Evolutionary conservation across 2,888 invertebrate species (phyloP), one percentile per base, ranked within the genome.

Genomic region (Rhimphoctona megacephalus): DNA sequence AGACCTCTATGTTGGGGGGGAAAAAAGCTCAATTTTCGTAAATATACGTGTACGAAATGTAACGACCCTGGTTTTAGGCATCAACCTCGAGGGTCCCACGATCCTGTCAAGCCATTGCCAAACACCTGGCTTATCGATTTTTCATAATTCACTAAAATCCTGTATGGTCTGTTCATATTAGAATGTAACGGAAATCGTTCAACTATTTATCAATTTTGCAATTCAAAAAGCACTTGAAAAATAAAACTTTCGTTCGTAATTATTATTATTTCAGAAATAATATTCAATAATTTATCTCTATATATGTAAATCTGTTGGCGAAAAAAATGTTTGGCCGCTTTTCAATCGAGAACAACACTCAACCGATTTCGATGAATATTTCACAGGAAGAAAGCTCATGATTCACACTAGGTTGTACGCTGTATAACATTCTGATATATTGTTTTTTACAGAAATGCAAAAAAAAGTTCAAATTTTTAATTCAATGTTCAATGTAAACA

Each of bases 91-190:
- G 25, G 39, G 25, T 54, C 54, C 36, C 66, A 57, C 72, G 66
- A 57, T 66, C 33, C 49, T 69, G 54, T 36, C 43, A 70, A 25
- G 43, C 52, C 54, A 54, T 57, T 19, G 79, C 11, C 30, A n/a
- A 9, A 81, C 69, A 69, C 69, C 81, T 85, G 81, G 85, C 69
- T 49, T 33, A 74, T 78, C 74, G 82, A 82, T 78, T 69, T 30
- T 64, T 33, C 9, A 8, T 69, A 61, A 74, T 82, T 54, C 61
- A 61, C 49, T 8, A 36, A 70, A 43, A 36, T 5, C 30, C 61
- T 8, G 30, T 7, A 30, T 61, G 25, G 25, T 14, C 25, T 57
- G 17, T 30, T 30, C 2, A 11, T 30, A 30, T 30, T 14, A 49
- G 19, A 49, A 49, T 19, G 19, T 49, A n/a, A 49, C 19, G 49